Percentiles rank a stretch among this genome's conserved stretches.
Conservation (phyloP, 2,797 vertebrate species). For the Gobionotothen gibberifrons region DNA sequence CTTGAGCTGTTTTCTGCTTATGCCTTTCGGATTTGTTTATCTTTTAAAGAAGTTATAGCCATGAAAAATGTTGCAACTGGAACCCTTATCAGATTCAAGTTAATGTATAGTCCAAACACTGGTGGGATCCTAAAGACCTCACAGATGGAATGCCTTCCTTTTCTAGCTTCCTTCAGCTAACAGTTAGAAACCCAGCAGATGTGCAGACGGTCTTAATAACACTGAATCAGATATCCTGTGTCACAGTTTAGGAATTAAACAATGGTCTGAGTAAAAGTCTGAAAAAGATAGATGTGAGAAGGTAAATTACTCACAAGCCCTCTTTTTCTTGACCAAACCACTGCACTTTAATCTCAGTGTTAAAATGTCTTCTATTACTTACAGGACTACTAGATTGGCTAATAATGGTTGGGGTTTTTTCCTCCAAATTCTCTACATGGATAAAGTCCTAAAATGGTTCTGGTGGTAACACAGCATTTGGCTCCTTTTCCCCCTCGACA, state of each 20-base stretch:
- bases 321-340: too few relatives aligned
- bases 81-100: neutral
- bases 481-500: neutral
- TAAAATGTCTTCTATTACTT: neutral
- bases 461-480: neutral
- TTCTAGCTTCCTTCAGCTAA: neutral
- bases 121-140: neutral
- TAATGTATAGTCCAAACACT: neutral
- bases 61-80: neutral
- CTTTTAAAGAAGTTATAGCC: neutral
- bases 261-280: neutral
- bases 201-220: neutral
- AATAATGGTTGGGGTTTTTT: neutral
- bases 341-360: neutral
- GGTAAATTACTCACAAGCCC: neutral
- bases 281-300: neutral
- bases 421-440: neutral
- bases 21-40: neutral
- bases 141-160: conserved; percentile 4
- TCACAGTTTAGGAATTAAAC: conserved; percentile 20
- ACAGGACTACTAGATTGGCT: neutral
- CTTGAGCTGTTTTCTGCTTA: neutral
- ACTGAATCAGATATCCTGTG: neutral
- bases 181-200: neutral
- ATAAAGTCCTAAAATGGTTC: neutral